Evolutionary conservation across 2,888 invertebrate species (phyloP).

Genomic region (Scaptomyza parva): DNA sequence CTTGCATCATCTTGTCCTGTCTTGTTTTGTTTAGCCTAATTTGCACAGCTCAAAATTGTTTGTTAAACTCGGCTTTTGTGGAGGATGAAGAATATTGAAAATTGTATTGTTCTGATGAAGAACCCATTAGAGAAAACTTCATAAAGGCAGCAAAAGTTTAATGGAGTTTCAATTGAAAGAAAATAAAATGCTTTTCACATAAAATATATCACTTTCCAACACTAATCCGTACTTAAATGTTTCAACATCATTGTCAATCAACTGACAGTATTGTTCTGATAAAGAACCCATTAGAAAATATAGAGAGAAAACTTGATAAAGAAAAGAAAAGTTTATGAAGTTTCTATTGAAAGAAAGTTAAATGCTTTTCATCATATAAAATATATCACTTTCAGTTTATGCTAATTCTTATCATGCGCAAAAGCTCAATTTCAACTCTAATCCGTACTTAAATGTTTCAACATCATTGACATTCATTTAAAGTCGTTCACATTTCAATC

Average conservation of each 20-base stretch:
- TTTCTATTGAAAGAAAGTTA: neutral
- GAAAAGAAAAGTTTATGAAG: neutral
- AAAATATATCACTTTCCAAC: neutral
- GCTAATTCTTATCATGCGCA: neutral
- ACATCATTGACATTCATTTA: neutral
- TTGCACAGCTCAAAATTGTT: conserved; percentile 23
- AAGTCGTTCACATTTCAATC: conserved; percentile 1
- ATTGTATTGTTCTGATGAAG: too few species aligned
- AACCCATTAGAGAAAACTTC: neutral
- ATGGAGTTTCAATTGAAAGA: neutral
- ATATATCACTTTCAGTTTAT: neutral
- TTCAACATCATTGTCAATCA: neutral
- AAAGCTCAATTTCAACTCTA: neutral
- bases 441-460: conserved; percentile 13
- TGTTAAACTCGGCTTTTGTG: conserved; percentile 6
- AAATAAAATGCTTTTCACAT: too few species aligned
- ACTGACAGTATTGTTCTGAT: neutral
- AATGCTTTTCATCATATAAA: too few species aligned
- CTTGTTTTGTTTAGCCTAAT: conserved; percentile 24
- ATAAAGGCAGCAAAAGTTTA: neutral
- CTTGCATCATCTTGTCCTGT: conserved; percentile 1
- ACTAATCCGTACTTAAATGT: conserved; percentile 15
- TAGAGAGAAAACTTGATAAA: neutral
- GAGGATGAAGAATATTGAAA: neutral
- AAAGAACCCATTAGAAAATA: neutral